Evolutionary conservation across 2,888 invertebrate genomes (phyloP).

Genomic region (Blastobasis lacticolella): DNA sequence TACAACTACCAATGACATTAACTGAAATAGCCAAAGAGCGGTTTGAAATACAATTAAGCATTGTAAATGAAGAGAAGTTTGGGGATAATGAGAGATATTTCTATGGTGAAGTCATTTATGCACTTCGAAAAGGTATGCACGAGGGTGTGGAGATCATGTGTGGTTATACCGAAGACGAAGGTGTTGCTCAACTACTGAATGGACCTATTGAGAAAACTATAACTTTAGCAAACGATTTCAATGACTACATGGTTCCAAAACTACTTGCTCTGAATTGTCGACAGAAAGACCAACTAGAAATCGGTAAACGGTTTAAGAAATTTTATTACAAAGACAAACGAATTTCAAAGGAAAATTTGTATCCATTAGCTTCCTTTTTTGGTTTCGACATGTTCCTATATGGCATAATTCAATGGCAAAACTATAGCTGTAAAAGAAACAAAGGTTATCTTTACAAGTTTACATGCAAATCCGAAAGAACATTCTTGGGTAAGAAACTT

Average conservation of each 20-base stretch:
- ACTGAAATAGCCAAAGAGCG: conserved; percentile 20
- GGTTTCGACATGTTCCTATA: conserved; percentile 27
- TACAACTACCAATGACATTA: conserved; percentile 14
- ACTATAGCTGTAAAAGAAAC: conserved; percentile 19
- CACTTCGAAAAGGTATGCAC: conserved; percentile 59
- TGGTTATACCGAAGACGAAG: conserved; percentile 82
- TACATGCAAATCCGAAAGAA: conserved; percentile 27
- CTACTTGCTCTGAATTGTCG: conserved; percentile 25
- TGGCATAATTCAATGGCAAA: conserved; percentile 25
- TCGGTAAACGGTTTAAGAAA: conserved; percentile 31
- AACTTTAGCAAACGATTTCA: conserved; percentile 25
- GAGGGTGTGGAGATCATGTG: conserved; percentile 77
- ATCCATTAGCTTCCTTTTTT: conserved; percentile 11
- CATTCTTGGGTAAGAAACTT: conserved; percentile 13
- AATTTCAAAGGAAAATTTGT: conserved; percentile 21
- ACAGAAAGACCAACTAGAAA: conserved; percentile 28
- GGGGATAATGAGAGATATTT: conserved; percentile 38
- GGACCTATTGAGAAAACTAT: conserved; percentile 16
- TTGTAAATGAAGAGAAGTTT: conserved; percentile 38
- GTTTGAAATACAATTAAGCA: conserved; percentile 21
- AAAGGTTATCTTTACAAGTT: conserved; percentile 30
- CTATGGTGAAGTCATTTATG: conserved; percentile 34
- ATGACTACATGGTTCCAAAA: conserved; percentile 36
- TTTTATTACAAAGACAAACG: conserved; percentile 30
- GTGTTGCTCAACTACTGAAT: conserved; percentile 32